phyloP scores from a whole-genome alignment of 53 echinoderm and acorn worm genomes.

The Pentamera pediparva region DNA sequence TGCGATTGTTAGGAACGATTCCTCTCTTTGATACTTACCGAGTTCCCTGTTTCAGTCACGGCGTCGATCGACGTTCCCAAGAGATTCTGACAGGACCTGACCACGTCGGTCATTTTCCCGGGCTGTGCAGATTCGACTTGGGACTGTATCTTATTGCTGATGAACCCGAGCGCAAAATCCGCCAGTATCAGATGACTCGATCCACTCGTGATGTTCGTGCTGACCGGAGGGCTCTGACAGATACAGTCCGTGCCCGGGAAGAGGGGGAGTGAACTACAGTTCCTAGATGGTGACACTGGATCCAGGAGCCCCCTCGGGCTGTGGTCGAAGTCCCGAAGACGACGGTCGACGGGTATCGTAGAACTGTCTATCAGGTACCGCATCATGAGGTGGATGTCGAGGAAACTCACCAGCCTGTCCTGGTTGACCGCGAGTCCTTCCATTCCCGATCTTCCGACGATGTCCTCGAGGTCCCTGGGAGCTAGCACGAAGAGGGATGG shows the following conservation, averaged over 20 bases:
- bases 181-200: slow-evolving; percentile 49
- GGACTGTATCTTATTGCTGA: slow-evolving; percentile 69
- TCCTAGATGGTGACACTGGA: slow-evolving; percentile 45
- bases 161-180: slow-evolving; percentile 56
- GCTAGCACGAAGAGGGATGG: slow-evolving; percentile 61
- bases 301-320: slow-evolving; percentile 51
- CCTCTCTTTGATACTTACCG: too few relatives aligned
- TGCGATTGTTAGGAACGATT: too few relatives aligned
- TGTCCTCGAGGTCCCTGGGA: slow-evolving; percentile 37
- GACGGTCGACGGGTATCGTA: background rate
- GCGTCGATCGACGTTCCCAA: slow-evolving; percentile 47
- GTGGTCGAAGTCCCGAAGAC: slow-evolving; percentile 43
- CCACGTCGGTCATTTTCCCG: slow-evolving; percentile 22
- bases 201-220: slow-evolving; percentile 41
- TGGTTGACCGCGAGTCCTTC: slow-evolving; percentile 53
- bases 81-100: slow-evolving; percentile 58
- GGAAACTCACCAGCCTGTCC: slow-evolving; percentile 58
- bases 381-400: slow-evolving; percentile 69
- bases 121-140: slow-evolving; percentile 39
- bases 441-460: slow-evolving; percentile 29
- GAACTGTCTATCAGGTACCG: slow-evolving; percentile 37
- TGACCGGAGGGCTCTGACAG: slow-evolving; percentile 33
- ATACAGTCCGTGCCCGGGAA: slow-evolving; percentile 77
- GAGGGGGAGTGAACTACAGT: slow-evolving; percentile 63
- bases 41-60: slow-evolving; percentile 70